Evolutionary conservation across 2,888 invertebrate species (phyloP).

Genomic region (Acholoe squamosa): DNA sequence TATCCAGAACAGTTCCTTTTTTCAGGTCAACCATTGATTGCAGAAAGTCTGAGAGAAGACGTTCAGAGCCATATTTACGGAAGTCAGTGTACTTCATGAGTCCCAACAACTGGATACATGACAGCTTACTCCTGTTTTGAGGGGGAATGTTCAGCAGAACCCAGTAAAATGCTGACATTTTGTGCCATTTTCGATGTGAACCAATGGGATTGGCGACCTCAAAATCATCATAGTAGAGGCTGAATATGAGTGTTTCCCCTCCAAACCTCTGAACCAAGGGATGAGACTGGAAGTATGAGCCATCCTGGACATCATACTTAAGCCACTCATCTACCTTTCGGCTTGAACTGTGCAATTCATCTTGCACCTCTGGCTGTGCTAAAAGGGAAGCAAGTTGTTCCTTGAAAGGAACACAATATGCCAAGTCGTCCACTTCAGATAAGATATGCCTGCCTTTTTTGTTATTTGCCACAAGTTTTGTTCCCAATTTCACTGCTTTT

Average conservation of each 20-base stretch:
- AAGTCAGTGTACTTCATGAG: not conserved
- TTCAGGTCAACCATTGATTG: not conserved
- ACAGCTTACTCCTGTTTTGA: slow-evolving; percentile 33
- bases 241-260: not conserved
- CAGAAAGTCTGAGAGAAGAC: slow-evolving; percentile 28
- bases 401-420: slow-evolving; percentile 50
- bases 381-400: slow-evolving; percentile 11
- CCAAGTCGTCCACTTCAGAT: not conserved
- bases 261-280: not conserved
- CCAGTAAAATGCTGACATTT: slow-evolving; percentile 37
- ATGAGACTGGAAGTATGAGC: not conserved
- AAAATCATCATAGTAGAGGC: slow-evolving; percentile 51
- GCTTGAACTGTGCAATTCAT: not conserved
- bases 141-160: too few species aligned
- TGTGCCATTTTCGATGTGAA: slow-evolving; percentile 32
- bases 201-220: slow-evolving; percentile 59
- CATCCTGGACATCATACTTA: slow-evolving; percentile 49
- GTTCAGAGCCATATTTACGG: not conserved
- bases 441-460: not conserved
- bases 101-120: slow-evolving; percentile 28
- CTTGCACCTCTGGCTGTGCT: slow-evolving; percentile 46
- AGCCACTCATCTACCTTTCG: not conserved
- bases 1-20: not conserved
- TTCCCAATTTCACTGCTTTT: slow-evolving; percentile 17
- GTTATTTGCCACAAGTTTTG: not conserved